Evolutionary conservation across 2,888 invertebrate genomes (phyloP).

Genomic region (Synanthedon tipuliformis): DNA sequence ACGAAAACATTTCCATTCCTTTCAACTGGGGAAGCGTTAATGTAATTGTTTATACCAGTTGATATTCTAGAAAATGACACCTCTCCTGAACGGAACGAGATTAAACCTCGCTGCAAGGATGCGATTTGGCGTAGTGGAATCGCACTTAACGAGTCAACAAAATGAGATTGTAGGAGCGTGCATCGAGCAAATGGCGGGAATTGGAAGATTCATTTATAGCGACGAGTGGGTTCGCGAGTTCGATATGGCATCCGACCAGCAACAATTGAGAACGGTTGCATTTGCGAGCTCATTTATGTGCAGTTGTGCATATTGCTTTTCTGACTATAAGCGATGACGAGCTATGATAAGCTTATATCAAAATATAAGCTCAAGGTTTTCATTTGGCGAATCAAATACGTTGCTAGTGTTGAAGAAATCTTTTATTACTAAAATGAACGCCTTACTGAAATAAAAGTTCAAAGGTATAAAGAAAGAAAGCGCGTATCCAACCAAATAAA

Average conservation of each 20-base stretch:
- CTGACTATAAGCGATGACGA: neutral
- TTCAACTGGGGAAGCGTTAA: neutral
- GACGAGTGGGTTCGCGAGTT: neutral
- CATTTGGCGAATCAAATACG: no score
- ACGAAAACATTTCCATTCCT: neutral
- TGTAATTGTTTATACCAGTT: neutral
- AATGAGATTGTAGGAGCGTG: conserved; percentile 14
- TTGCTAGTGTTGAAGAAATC: no score
- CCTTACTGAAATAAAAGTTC: no score
- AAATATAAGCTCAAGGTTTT: no score
- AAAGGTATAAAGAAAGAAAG: no score
- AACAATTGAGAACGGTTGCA: neutral
- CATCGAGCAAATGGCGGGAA: conserved; percentile 17
- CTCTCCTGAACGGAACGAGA: neutral
- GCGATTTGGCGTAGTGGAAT: conserved; percentile 19
- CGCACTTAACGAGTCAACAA: conserved; percentile 20
- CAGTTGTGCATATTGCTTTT: neutral
- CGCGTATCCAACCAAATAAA: no score
- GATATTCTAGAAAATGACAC: neutral
- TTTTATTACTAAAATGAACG: no score
- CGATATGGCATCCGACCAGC: neutral
- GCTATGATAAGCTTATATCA: neutral
- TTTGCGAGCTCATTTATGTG: neutral
- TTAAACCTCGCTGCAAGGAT: conserved; percentile 4
- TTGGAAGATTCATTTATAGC: conserved; percentile 25